Base-by-base conservation (phyloP, 2,797 vertebrate genomes). In the Chanos chanos region DNA sequence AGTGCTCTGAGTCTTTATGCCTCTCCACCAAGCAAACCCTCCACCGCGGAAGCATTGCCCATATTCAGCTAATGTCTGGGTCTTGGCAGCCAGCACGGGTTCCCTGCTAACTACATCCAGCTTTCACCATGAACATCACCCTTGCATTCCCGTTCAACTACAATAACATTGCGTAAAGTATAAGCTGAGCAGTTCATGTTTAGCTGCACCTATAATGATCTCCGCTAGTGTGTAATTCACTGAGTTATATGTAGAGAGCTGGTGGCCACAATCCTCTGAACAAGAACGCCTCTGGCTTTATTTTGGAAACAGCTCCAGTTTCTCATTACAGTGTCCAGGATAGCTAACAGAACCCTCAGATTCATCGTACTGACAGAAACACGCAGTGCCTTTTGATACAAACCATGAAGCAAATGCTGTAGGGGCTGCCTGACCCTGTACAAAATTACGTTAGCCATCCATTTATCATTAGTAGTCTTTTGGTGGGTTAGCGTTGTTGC, bases 211-310 rank as follows among this genome's bases (percentile, higher is more conserved):
- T 81, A 69, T 86, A 89, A 88, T 86, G 78, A 86, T 61, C 74
- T 80, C 68, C 64, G 74, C 71, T 50, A 77, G 78, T 72, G 66
- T 87, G 67, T 87, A 87, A 87, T 88, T 89, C 79, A 49, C 48
- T 0, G 34, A 74, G 78, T 84, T 88, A 86, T 84, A 87, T 83
- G 50, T 77, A 83, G 82, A 84, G 59, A 31, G 41, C 56, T 50
- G 30, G 19, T 25, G 47, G 60, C 55, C 54, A 21, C 61, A 53
- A 16, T 37, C 39, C 21, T 21, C 39, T 31, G 33, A 85, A 76
- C 79, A 85, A 54, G 69, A 66, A 82, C 71, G 74, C 73, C 79
- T 66, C 37, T 13, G 27, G 53, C 22, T 58, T 63, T 52, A 57
- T 41, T 66, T 62, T 58, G 37, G 58, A 27, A 15, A 24, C 55